A percentile compares a stretch with the other conserved stretches of the same genome.
Conservation (phyloP, 2,797 vertebrate species). For the Acanthurus tractus region DNA sequence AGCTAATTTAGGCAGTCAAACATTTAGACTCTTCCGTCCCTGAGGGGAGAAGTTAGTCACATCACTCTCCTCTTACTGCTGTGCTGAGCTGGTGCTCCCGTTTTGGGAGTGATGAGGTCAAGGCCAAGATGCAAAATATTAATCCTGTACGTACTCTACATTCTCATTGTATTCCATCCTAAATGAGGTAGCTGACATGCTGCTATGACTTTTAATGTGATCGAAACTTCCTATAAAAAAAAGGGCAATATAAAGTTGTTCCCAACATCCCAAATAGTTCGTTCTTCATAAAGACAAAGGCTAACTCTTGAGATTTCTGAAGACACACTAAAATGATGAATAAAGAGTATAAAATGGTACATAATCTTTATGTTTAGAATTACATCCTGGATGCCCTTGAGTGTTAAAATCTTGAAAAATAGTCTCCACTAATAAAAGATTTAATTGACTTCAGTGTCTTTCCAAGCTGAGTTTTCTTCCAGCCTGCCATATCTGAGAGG, state of each 20-base stretch:
- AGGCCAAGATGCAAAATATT: not conserved
- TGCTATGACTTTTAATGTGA: conserved; percentile 13
- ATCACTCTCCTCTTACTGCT: not conserved
- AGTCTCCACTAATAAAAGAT: conserved; percentile 14
- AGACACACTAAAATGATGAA: conserved; percentile 18
- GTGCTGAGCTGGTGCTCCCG: not conserved
- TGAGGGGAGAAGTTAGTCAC: too few species aligned
- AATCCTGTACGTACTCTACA: too few species aligned
- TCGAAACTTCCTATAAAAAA: not conserved
- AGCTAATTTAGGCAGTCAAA: not conserved
- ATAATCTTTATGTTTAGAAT: conserved; percentile 28
- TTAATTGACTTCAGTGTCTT: conserved; percentile 8
- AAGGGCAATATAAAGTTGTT: conserved; percentile 10
- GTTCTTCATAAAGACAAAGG: not conserved
- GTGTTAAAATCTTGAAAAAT: conserved; percentile 6
- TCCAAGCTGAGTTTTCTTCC: conserved; percentile 12
- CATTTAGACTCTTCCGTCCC: not conserved
- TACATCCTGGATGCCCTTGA: not conserved
- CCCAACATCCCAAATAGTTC: conserved; percentile 1
- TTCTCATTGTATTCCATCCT: too few species aligned
- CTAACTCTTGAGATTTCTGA: not conserved
- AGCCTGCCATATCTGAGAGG: conserved; percentile 10
- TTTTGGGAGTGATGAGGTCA: not conserved
- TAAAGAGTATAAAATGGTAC: conserved; percentile 16
- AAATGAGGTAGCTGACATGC: not conserved